Evolutionary conservation across 2,113 vertebrate species (phyloP).

Genomic region (Microcebus jonahi): DNA sequence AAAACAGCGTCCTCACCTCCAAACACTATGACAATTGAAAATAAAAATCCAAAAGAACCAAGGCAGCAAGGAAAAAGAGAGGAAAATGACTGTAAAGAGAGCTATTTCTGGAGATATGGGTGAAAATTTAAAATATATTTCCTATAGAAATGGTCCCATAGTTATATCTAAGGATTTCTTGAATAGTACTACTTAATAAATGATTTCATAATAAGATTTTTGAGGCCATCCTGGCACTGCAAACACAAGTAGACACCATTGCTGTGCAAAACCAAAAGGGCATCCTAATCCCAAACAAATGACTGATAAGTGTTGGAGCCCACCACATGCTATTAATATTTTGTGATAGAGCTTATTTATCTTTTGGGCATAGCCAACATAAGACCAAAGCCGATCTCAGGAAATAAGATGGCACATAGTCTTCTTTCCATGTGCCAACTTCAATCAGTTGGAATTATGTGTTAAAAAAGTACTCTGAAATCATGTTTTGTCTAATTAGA

Average conservation of each 20-base stretch:
- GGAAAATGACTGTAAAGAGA: background rate
- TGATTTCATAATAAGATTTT: background rate
- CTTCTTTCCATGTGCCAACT: background rate
- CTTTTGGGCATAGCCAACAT: background rate
- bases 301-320: background rate
- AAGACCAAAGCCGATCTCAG: background rate
- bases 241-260: background rate
- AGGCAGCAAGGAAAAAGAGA: background rate
- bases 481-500: background rate
- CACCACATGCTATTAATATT: background rate
- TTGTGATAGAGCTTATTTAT: background rate
- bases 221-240: background rate
- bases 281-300: background rate
- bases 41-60: background rate
- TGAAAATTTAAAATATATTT: constrained; percentile 3
- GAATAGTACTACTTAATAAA: background rate
- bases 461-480: background rate
- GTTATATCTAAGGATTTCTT: background rate
- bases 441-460: background rate
- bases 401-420: background rate
- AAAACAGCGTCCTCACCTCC: background rate
- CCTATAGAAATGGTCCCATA: background rate
- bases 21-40: background rate
- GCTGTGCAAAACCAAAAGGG: background rate
- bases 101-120: too few species aligned